Percentiles rank a stretch among this genome's conserved stretches.
phyloP scores from a whole-genome alignment of 2,797 vertebrate species.

The Tympanoctomys barrerae region DNA sequence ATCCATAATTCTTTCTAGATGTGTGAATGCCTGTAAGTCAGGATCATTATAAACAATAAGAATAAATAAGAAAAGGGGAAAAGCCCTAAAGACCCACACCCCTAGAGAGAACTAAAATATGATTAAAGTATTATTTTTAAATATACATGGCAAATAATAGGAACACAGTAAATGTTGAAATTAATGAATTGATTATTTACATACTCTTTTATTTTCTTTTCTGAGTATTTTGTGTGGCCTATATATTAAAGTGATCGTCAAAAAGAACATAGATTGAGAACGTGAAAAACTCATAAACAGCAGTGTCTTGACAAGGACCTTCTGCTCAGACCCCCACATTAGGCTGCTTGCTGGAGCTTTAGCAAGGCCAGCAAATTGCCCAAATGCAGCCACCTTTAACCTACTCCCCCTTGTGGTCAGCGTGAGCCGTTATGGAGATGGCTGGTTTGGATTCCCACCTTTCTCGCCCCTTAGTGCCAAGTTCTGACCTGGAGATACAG shows the following conservation, averaged over 20 bases:
- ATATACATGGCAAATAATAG: background rate
- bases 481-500: background rate
- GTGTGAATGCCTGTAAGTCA: background rate
- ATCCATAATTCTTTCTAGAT: background rate
- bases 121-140: background rate
- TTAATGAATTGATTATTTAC: slow-evolving; percentile 5
- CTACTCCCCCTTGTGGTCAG: slow-evolving; percentile 65
- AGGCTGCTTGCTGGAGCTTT: background rate
- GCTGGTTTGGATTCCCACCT: background rate
- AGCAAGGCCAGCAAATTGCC: background rate
- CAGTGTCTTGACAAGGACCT: background rate
- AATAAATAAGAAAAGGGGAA: background rate
- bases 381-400: background rate
- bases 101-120: background rate
- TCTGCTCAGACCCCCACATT: background rate
- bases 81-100: background rate
- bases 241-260: background rate
- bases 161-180: background rate
- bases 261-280: background rate
- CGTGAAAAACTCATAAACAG: background rate
- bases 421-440: slow-evolving; percentile 3
- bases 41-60: background rate
- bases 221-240: background rate
- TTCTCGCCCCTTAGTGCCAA: background rate
- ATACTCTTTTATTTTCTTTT: background rate